Evolutionary conservation across 2,797 vertebrate genomes (phyloP), one percentile per base, ranked within the genome.

Genomic region (Etheostoma perlongum): DNA sequence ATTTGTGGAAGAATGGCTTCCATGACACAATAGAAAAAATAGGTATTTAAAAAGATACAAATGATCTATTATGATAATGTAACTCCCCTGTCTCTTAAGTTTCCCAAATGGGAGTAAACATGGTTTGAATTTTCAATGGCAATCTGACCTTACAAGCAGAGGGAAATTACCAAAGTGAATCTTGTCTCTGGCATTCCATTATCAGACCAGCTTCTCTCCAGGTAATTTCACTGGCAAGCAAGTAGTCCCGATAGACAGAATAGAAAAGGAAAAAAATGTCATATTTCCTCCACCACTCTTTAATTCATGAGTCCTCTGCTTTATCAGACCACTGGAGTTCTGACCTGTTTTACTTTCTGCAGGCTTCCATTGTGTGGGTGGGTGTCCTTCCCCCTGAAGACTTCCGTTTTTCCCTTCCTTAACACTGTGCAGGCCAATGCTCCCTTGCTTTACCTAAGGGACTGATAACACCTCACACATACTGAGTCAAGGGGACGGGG

Each of bases 291-390:
- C 86, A 83, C 89, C 90, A 71, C 90, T 91, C 87, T 95, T 93
- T 94, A 93, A 94, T 95, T 95, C 93, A 94, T 92, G 93, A 94
- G 93, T 94, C 84, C 84, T 89, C 82, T 86, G 79, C 90, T 87
- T 95, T 95, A 94, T 95, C 94, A 90, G 90, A 88, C 83, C 88
- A 76, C 92, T 83, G 83, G 91, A 94, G 94, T 91, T 90, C 89
- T 93, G 91, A 93, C 94, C 92, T 92, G 87, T 93, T 94, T 94
- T 94, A 94, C 92, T 94, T 94, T 94, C 91, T 83, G 90, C 79
- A 76, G 90, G 89, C 82, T 67, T 86, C 89, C 85, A 82, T 91
- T 94, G 92, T 93, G 82, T 88, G 90, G 86, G 88, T 86, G 91
- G 90, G 91, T 91, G 90, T 92, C 85, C 89, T 83, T 87, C 80